phyloP scores from a whole-genome alignment of 2,797 vertebrate genomes.

The Alexandromys oeconomus region DNA sequence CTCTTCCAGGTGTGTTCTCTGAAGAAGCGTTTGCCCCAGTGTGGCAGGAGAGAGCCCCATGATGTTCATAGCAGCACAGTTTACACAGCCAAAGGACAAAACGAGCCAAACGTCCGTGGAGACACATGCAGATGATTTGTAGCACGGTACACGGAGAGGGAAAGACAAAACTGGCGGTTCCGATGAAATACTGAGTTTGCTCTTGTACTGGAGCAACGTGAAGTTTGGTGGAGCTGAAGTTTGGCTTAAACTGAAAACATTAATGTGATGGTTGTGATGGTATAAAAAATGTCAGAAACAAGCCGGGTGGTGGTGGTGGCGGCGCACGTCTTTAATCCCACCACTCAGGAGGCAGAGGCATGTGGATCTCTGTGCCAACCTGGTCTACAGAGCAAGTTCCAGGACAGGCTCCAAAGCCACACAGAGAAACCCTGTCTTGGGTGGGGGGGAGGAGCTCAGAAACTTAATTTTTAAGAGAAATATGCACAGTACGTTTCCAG shows the following conservation, averaged over 20 bases:
- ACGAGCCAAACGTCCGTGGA: background rate
- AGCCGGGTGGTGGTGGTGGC: too few species aligned
- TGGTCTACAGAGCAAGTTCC: too few species aligned
- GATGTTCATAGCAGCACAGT: background rate
- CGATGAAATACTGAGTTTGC: constrained; percentile 23
- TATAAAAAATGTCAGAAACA: constrained; percentile 53
- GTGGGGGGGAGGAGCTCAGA: too few species aligned
- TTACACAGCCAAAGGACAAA: background rate
- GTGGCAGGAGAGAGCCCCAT: background rate
- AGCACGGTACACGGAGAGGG: background rate
- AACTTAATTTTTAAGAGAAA: background rate
- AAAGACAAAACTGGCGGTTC: background rate
- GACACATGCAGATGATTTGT: background rate
- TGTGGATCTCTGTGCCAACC: too few species aligned
- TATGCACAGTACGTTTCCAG: background rate
- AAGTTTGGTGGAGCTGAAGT: constrained; percentile 28
- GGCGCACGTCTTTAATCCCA: too few species aligned
- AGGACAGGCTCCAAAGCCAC: too few species aligned
- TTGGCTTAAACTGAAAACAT: constrained; percentile 46
- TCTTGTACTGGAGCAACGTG: background rate
- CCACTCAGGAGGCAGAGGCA: too few species aligned
- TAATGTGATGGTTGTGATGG: background rate
- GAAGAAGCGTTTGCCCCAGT: background rate
- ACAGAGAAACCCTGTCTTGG: too few species aligned
- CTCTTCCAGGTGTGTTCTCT: background rate